These are phyloP conservation scores for Wiebesia pumilae DNA, from an alignment of 1,140 invertebrate species.

Conservation along the genomic window DNA sequence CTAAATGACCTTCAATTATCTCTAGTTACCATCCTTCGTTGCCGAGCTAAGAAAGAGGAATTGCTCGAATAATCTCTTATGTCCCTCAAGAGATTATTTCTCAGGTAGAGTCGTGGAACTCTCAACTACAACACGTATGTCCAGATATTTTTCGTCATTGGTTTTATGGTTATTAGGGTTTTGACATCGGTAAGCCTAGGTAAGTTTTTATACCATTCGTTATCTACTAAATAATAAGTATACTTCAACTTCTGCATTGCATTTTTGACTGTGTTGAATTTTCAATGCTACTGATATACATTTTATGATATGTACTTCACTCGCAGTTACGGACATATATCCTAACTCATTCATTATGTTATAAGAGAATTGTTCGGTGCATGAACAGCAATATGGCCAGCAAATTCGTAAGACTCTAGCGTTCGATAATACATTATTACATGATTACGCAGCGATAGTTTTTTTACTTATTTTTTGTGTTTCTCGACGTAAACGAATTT, in stretches of 20 bases:
- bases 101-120: too few relatives aligned
- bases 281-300: background rate
- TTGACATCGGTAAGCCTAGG: background rate
- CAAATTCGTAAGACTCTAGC: conserved; percentile 37
- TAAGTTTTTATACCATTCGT: background rate
- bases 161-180: too few relatives aligned
- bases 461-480: conserved; percentile 16
- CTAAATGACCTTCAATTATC: too few relatives aligned
- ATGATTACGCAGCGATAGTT: background rate
- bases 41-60: too few relatives aligned
- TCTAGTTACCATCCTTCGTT: too few relatives aligned
- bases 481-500: conserved; percentile 51
- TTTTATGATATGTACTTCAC: background rate
- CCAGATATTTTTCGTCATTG: too few relatives aligned
- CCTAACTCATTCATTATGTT: conserved; percentile 49
- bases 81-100: too few relatives aligned
- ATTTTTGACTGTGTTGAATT: conserved; percentile 9
- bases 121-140: too few relatives aligned
- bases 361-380: conserved; percentile 48
- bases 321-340: conserved; percentile 49
- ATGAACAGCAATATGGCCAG: conserved; percentile 29
- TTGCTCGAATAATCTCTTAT: too few relatives aligned
- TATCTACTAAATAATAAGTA: background rate
- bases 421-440: background rate
- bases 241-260: conserved; percentile 45